These are phyloP conservation scores for Helicoverpa zea DNA, from an alignment of 1,140 invertebrate genomes.

Conservation along the genomic window DNA sequence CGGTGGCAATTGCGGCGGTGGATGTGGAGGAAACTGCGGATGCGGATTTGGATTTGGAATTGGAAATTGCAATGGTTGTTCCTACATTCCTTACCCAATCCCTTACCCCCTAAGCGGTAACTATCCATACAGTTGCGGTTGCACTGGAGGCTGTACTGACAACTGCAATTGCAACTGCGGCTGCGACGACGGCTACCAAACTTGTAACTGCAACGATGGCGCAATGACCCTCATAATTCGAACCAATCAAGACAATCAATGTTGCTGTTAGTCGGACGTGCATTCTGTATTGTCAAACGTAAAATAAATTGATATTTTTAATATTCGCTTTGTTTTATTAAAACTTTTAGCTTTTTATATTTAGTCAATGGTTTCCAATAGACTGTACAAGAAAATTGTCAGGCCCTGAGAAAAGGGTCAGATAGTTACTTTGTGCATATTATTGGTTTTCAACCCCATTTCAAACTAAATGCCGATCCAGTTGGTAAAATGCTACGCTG, in stretches of 20 bases:
- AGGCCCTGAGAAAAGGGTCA: no score
- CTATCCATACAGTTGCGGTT: background rate
- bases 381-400: no score
- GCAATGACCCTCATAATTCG: constrained; percentile 51
- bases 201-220: background rate
- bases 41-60: constrained; percentile 36
- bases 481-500: no score
- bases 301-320: constrained; percentile 1
- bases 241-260: constrained; percentile 17
- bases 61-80: background rate
- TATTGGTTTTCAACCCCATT: no score
- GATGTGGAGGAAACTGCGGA: constrained; percentile 20
- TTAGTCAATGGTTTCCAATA: no score
- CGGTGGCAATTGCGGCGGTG: constrained; percentile 14
- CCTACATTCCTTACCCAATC: constrained; percentile 53
- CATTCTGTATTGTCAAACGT: background rate
- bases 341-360: no score
- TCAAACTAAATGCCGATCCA: no score
- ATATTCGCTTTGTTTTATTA: background rate
- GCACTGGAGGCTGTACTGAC: background rate
- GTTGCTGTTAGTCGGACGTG: background rate
- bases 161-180: background rate
- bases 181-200: background rate
- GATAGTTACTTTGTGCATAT: no score
- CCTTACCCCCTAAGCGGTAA: constrained; percentile 32